These are phyloP conservation scores for Wiebesia pumilae DNA, from an alignment of 1,140 invertebrate species.

Conservation along the genomic window DNA sequence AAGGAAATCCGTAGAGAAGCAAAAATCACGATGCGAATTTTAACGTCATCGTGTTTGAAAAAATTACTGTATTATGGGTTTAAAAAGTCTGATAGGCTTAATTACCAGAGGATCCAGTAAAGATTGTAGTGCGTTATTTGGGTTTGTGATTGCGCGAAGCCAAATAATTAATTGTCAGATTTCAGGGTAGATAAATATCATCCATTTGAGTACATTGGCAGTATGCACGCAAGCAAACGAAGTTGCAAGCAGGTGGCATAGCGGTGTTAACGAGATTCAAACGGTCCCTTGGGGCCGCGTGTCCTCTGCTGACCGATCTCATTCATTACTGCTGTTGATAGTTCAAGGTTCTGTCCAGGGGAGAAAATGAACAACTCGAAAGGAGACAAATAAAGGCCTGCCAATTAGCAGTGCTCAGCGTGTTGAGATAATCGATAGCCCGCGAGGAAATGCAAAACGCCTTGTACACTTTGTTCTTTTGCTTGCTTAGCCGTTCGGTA, in stretches of 20 bases:
- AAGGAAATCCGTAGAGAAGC: no score
- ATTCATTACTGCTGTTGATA: constrained; percentile 55
- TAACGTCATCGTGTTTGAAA: neutral
- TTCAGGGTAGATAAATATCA: neutral
- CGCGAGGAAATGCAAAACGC: constrained; percentile 33
- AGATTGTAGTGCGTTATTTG: neutral
- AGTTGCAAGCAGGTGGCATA: neutral
- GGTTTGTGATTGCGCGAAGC: neutral
- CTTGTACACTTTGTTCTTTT: constrained; percentile 20
- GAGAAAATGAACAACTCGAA: constrained; percentile 11
- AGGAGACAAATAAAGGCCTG: constrained; percentile 55
- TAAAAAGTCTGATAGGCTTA: neutral
- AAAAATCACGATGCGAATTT: no score
- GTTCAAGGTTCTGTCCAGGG: constrained; percentile 30
- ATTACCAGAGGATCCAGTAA: neutral
- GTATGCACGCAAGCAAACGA: neutral
- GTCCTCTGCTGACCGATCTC: constrained; percentile 49
- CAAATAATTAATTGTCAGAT: constrained; percentile 45
- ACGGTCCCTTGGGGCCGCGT: constrained; percentile 23
- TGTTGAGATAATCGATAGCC: constrained; percentile 55
- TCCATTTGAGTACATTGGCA: neutral
- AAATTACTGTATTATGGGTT: neutral
- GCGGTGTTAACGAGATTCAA: constrained; percentile 59
- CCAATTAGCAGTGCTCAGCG: constrained; percentile 61
- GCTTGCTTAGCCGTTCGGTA: constrained; percentile 9